phyloP scores from a whole-genome alignment of 2,888 invertebrate genomes.

The Drosophila histrio region DNA sequence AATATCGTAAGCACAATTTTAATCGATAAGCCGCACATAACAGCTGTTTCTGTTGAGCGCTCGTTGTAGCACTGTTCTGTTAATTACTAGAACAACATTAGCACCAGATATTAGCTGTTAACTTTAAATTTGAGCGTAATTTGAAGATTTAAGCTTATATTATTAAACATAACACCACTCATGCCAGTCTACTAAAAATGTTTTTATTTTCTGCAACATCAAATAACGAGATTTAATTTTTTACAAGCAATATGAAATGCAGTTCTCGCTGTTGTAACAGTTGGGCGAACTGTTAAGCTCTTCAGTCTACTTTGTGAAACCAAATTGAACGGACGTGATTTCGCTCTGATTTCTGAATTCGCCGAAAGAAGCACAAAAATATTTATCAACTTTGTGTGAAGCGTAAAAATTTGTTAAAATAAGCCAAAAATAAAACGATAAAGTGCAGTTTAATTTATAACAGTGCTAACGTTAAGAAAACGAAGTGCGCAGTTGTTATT shows the following conservation, averaged over 20 bases:
- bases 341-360: constrained; percentile 34
- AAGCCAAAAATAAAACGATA: neutral
- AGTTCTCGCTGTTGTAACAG: constrained; percentile 1
- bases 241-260: neutral
- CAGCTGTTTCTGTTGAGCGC: constrained; percentile 11
- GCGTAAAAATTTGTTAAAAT: neutral
- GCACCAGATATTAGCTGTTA: neutral
- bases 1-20: neutral
- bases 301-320: constrained; percentile 39
- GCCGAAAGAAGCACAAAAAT: constrained; percentile 47
- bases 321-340: constrained; percentile 25
- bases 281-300: constrained; percentile 26
- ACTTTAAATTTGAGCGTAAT: neutral
- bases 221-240: neutral
- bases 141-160: too few relatives aligned
- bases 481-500: constrained; percentile 8
- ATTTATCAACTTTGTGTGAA: constrained; percentile 31
- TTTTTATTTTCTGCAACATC: neutral
- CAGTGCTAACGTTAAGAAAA: constrained; percentile 1
- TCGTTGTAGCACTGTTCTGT: neutral
- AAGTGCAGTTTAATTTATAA: constrained; percentile 12
- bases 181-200: neutral
- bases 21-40: neutral
- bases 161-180: too few relatives aligned
- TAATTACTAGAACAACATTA: neutral